Conservation (phyloP, 53 echinoderm and acorn worm species). For the Echinometra lucunter region DNA sequence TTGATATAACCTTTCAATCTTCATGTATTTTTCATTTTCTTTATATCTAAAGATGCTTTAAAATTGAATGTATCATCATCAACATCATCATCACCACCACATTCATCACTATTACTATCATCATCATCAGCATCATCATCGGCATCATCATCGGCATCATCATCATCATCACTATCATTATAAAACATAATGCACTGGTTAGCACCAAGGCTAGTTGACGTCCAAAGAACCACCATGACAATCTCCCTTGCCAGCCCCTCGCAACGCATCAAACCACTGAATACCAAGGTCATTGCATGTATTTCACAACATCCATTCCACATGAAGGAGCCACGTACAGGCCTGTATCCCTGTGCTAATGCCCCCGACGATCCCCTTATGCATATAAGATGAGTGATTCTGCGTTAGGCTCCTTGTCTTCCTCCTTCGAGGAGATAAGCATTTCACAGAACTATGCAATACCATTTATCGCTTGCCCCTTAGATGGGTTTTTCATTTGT, state of each 20-base stretch:
- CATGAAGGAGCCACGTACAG: neutral
- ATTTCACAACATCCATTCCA: slow-evolving; percentile 42
- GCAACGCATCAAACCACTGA: neutral
- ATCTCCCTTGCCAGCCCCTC: slow-evolving; percentile 40
- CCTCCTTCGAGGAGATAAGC: neutral
- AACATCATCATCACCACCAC: too few relatives aligned
- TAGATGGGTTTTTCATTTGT: neutral
- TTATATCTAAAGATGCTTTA: too few relatives aligned
- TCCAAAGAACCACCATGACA: neutral
- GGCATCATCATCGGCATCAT: too few relatives aligned
- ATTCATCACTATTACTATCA: too few relatives aligned
- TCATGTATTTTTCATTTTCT: too few relatives aligned
- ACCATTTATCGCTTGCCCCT: neutral
- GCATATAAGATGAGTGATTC: slow-evolving; percentile 1
- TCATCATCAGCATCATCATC: too few relatives aligned
- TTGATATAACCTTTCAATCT: too few relatives aligned
- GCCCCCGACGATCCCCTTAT: slow-evolving; percentile 14
- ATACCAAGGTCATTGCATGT: slow-evolving; percentile 21
- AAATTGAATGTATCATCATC: too few relatives aligned
- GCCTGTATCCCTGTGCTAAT: neutral
- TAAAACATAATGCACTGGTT: neutral
- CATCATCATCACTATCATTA: too few relatives aligned
- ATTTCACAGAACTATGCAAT: slow-evolving; percentile 3
- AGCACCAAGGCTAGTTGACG: neutral
- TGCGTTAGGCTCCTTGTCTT: neutral